Percentiles rank a stretch among this genome's conserved stretches.
Conservation (phyloP, 1,140 invertebrate genomes). For the Panagrolaimus sp. region DNA sequence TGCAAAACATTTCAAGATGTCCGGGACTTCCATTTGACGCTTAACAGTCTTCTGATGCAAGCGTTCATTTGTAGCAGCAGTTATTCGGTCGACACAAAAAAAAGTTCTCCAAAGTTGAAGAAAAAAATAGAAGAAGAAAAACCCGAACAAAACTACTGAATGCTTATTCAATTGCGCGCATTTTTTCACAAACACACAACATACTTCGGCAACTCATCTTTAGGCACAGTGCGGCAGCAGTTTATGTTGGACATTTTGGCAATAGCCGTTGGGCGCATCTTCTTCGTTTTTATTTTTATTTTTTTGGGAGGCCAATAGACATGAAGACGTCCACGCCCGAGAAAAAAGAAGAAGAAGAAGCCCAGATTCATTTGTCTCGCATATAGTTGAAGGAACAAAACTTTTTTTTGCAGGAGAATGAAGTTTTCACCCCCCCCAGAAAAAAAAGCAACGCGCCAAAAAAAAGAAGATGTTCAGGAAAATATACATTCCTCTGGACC, state of each 20-base stretch:
- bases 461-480: no score
- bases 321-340: background rate
- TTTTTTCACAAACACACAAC: constrained; percentile 13
- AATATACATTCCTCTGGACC: no score
- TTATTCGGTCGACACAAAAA: background rate
- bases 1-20: no score
- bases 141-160: constrained; percentile 14
- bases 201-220: constrained; percentile 10
- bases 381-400: constrained; percentile 11
- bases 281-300: background rate
- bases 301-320: background rate
- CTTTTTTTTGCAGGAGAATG: constrained; percentile 8
- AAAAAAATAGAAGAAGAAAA: background rate
- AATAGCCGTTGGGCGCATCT: constrained; percentile 11
- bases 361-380: constrained; percentile 15
- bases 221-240: background rate
- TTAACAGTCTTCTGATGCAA: constrained; percentile 9
- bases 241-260: constrained; percentile 5
- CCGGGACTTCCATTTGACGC: background rate
- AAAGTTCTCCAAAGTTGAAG: constrained; percentile 8
- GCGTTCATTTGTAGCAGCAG: background rate
- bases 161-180: constrained; percentile 15
- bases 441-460: background rate
- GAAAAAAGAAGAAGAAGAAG: background rate
- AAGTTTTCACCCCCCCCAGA: constrained; percentile 2